Conservation (phyloP, 2,113 vertebrate species). For the Rhadina sibilatrix region DNA sequence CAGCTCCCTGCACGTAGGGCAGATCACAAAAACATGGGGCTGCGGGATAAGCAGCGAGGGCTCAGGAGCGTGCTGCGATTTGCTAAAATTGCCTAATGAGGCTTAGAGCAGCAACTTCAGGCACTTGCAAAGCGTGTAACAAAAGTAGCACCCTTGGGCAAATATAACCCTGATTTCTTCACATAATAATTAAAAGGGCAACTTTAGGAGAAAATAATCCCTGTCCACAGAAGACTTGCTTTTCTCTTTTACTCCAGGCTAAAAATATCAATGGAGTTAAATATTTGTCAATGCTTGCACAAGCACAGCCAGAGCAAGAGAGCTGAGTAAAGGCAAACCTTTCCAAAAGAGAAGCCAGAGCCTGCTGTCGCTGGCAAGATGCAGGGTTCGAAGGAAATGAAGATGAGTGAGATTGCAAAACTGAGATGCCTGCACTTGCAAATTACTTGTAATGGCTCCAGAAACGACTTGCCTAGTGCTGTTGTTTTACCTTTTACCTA, state of each 20-base stretch:
- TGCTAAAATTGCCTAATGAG: not conserved
- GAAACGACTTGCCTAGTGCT: conserved; percentile 31
- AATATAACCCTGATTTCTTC: not conserved
- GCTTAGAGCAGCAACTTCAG: not conserved
- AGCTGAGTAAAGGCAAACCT: not conserved
- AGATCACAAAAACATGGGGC: accelerated
- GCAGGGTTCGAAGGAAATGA: not conserved
- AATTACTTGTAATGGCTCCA: conserved; percentile 16
- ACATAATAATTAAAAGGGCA: not conserved
- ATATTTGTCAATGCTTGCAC: not conserved
- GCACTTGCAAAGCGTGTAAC: not conserved
- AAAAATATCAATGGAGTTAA: not conserved
- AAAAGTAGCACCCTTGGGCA: not conserved
- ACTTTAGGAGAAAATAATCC: not conserved
- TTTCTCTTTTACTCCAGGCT: not conserved
- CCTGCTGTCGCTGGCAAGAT: not conserved
- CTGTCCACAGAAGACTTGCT: not conserved
- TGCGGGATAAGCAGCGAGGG: not conserved
- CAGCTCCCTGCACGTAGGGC: accelerated
- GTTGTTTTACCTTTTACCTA: conserved; percentile 53
- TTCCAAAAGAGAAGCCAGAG: not conserved
- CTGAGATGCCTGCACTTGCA: not conserved
- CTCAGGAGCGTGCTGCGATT: not conserved
- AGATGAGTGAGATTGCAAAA: conserved; percentile 27
- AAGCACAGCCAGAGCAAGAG: not conserved